A percentile compares a stretch with the other conserved stretches of the same genome.
phyloP scores from a whole-genome alignment of 2,888 invertebrate species.

The Melangyna quadrimaculata region DNA sequence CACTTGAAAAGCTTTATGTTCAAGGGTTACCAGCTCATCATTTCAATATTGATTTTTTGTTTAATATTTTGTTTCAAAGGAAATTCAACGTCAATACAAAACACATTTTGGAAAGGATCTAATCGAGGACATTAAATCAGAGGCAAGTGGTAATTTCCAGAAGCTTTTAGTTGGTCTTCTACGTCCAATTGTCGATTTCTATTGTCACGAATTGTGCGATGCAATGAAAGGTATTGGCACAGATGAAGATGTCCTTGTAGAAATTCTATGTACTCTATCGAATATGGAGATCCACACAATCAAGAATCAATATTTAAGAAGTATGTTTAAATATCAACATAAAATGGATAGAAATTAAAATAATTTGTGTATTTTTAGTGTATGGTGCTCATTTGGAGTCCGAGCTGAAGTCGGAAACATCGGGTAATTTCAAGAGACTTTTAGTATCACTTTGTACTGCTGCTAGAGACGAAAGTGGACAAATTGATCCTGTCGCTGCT shows the following conservation, averaged over 20 bases:
- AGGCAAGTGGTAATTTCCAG: slow-evolving; percentile 94
- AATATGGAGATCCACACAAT: slow-evolving; percentile 92
- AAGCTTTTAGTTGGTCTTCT: slow-evolving; percentile 91
- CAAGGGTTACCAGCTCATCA: slow-evolving; percentile 10
- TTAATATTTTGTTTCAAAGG: slow-evolving; percentile 70
- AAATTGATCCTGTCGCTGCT: slow-evolving; percentile 87
- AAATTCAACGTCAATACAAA: slow-evolving; percentile 80
- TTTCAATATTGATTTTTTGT: background rate
- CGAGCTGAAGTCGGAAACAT: slow-evolving; percentile 93
- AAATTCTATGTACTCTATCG: slow-evolving; percentile 92
- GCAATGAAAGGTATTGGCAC: slow-evolving; percentile 93
- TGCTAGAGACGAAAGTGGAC: slow-evolving; percentile 87
- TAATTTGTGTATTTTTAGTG: slow-evolving; percentile 82
- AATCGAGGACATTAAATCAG: slow-evolving; percentile 91
- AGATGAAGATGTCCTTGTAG: slow-evolving; percentile 92
- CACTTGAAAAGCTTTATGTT: background rate
- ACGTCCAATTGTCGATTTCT: slow-evolving; percentile 91
- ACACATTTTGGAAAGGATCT: slow-evolving; percentile 85
- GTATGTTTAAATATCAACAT: slow-evolving; percentile 83
- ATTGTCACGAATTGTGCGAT: slow-evolving; percentile 89
- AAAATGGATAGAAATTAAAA: background rate
- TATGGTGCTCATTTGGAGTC: slow-evolving; percentile 90
- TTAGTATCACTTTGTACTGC: slow-evolving; percentile 92
- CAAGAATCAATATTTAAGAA: slow-evolving; percentile 87
- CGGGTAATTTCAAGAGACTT: slow-evolving; percentile 94